Evolutionary conservation across 2,113 vertebrate genomes (phyloP).

Genomic region (Bostrychus sinensis): DNA sequence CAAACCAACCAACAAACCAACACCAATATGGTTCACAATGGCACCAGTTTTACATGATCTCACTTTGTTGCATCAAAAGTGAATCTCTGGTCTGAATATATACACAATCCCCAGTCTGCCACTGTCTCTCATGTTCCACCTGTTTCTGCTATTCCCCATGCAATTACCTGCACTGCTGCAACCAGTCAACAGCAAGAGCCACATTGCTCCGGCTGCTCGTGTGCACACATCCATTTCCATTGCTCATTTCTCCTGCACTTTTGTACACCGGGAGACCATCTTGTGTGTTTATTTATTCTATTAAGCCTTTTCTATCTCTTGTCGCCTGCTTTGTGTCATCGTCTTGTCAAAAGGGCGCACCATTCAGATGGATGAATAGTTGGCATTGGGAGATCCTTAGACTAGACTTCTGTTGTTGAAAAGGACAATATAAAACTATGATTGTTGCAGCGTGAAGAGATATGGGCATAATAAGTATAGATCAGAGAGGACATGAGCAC

Average conservation of each 20-base stretch:
- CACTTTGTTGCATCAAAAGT: no score
- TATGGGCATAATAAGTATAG: conserved; percentile 15
- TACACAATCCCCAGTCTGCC: conserved; percentile 28
- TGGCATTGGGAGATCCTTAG: neutral
- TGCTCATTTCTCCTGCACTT: neutral
- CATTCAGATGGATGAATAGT: conserved; percentile 13
- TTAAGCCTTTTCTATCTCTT: conserved; percentile 8
- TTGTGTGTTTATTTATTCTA: conserved; percentile 3
- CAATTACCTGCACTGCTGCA: conserved; percentile 37
- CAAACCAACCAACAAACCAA: no score
- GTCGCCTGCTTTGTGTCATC: neutral
- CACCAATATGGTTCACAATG: no score
- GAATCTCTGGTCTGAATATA: conserved; percentile 53
- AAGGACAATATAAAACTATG: conserved; percentile 12
- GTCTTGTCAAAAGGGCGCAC: conserved; percentile 11
- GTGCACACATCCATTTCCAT: neutral
- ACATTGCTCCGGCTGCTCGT: conserved; percentile 6
- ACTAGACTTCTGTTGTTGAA: conserved; percentile 6
- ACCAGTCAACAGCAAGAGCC: conserved; percentile 26
- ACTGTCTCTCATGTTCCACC: conserved; percentile 32
- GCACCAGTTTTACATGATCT: no score
- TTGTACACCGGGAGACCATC: neutral
- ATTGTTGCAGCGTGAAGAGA: conserved; percentile 10
- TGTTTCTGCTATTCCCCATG: conserved; percentile 43
- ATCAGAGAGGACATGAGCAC: conserved; percentile 24